Evolutionary conservation across 2,888 invertebrate species (phyloP).

Genomic region (Salpingus planirostris): DNA sequence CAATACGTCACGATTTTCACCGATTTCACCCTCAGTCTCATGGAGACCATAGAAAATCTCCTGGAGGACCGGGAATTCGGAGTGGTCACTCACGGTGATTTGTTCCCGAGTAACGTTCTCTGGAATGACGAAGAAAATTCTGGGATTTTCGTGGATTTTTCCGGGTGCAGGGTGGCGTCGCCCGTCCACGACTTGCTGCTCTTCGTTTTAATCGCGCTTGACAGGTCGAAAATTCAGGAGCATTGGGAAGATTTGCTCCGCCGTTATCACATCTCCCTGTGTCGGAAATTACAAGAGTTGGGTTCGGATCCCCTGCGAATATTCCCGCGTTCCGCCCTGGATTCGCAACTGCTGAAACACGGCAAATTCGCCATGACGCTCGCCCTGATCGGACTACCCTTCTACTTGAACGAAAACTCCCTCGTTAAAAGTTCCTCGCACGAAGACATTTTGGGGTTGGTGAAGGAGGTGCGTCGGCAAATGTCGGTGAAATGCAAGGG

Average conservation of each 20-base stretch:
- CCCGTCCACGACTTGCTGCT: neutral
- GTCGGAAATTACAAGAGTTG: neutral
- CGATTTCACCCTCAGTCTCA: constrained; percentile 11
- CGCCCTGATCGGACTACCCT: neutral
- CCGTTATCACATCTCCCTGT: neutral
- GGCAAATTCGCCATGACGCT: neutral
- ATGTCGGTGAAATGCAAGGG: neutral
- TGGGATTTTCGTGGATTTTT: constrained; percentile 19
- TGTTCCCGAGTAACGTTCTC: constrained; percentile 20
- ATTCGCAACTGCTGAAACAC: neutral
- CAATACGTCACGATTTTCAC: constrained; percentile 19
- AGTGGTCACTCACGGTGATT: constrained; percentile 21
- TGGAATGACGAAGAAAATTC: constrained; percentile 7
- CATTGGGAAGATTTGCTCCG: neutral
- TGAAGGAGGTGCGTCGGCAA: neutral
- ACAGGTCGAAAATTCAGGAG: neutral
- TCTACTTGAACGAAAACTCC: neutral
- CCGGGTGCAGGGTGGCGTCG: constrained; percentile 14
- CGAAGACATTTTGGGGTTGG: neutral
- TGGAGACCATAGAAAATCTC: too few species aligned
- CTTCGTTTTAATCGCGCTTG: neutral
- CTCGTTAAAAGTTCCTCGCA: neutral
- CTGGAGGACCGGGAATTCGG: too few species aligned
- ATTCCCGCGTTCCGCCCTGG: neutral
- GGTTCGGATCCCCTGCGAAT: neutral